Conservation (phyloP, 2,797 vertebrate species). For the Enteromius argenteus region DNA sequence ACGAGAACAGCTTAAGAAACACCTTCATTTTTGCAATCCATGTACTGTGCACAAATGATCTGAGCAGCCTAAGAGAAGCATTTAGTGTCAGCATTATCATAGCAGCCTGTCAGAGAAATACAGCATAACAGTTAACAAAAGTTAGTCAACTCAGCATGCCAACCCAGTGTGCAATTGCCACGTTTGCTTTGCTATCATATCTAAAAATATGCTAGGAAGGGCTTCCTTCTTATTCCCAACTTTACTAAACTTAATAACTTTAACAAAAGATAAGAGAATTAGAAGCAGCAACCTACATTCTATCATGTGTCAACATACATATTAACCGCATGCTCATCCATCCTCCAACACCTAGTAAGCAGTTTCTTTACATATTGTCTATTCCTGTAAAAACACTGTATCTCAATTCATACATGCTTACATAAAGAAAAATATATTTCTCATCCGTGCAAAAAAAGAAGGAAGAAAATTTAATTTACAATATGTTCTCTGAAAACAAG, state of each 20-base stretch:
- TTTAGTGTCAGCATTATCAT: conserved; percentile 5
- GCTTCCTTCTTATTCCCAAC: neutral
- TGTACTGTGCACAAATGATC: neutral
- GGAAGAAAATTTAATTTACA: neutral
- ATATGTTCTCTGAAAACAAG: neutral
- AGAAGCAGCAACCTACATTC: neutral
- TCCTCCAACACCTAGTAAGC: neutral
- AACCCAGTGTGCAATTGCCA: conserved; percentile 36
- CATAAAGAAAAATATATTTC: neutral
- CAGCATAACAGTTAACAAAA: conserved; percentile 57
- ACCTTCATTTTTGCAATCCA: neutral
- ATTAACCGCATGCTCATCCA: neutral
- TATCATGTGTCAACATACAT: neutral
- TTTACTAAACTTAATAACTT: neutral
- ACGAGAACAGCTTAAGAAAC: neutral
- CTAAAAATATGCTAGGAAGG: conserved; percentile 53
- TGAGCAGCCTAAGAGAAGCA: neutral
- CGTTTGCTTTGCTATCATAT: conserved; percentile 57
- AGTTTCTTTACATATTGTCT: neutral
- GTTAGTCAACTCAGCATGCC: neutral
- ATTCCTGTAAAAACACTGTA: neutral
- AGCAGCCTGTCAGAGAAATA: conserved; percentile 70
- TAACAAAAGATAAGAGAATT: neutral
- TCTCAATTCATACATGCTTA: neutral
- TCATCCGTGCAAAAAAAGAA: neutral